Evolutionary conservation across 2,888 invertebrate species (phyloP).

Genomic region (Tetheella fluctuosa): DNA sequence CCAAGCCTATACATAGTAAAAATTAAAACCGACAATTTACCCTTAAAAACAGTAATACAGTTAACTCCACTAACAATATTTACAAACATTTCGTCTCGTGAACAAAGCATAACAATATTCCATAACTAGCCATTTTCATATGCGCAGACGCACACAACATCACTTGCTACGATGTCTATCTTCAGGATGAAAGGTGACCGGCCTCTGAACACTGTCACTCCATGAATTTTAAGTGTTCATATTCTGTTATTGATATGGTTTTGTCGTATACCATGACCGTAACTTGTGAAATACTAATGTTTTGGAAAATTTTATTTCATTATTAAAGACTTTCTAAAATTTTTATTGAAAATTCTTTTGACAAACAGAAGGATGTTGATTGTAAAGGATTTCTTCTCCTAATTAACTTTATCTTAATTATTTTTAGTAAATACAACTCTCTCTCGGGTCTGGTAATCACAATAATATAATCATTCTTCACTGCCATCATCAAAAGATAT

Average conservation of each 20-base stretch:
- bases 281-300: not conserved
- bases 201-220: slow-evolving; percentile 18
- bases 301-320: not conserved
- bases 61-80: not conserved
- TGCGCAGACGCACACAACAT: slow-evolving; percentile 37
- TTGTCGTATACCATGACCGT: not conserved
- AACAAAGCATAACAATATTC: slow-evolving; percentile 28
- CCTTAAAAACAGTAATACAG: no score
- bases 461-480: no score
- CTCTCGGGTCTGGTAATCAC: no score
- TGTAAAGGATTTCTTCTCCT: not conserved
- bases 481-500: no score
- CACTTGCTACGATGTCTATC: slow-evolving; percentile 39
- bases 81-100: slow-evolving; percentile 4
- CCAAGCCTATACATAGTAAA: no score
- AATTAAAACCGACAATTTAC: no score
- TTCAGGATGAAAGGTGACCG: slow-evolving; percentile 50
- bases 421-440: no score
- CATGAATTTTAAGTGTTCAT: slow-evolving; percentile 9
- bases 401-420: no score
- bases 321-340: not conserved
- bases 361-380: not conserved
- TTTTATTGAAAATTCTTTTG: not conserved
- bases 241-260: not conserved
- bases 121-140: slow-evolving; percentile 41